A percentile compares a stretch with the other conserved stretches of the same genome.
Conservation (phyloP, 2,797 vertebrate genomes). For the Channa striata region DNA sequence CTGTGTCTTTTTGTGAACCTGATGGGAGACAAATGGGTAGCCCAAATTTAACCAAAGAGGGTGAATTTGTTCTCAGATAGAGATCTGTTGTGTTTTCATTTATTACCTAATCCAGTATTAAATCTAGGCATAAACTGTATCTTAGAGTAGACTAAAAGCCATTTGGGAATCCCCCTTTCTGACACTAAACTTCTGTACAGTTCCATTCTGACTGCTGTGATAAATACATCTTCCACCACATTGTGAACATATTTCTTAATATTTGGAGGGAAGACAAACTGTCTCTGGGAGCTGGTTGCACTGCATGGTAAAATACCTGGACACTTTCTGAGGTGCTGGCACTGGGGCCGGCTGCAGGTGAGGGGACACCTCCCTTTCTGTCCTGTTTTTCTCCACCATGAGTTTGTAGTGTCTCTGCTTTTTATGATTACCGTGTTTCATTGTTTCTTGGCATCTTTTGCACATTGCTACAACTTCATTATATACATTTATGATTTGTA, state of each 20-base stretch:
- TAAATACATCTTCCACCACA: too few species aligned
- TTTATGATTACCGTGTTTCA: background rate
- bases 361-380: background rate
- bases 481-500: background rate
- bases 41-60: too few species aligned
- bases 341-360: constrained; percentile 18
- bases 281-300: background rate
- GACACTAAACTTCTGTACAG: background rate
- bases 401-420: background rate
- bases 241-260: too few species aligned
- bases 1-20: background rate
- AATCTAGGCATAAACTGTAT: background rate
- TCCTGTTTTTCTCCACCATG: background rate
- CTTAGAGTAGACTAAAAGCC: background rate
- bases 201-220: too few species aligned
- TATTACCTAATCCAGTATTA: background rate
- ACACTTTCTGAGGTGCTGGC: constrained; percentile 3
- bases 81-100: background rate
- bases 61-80: too few species aligned
- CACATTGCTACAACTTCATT: background rate
- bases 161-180: background rate
- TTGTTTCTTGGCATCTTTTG: background rate
- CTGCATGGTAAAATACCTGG: constrained; percentile 22
- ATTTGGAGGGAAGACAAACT: too few species aligned
- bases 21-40: background rate